Conservation (phyloP, 1,140 invertebrate species). For the Holotrichia oblita region DNA sequence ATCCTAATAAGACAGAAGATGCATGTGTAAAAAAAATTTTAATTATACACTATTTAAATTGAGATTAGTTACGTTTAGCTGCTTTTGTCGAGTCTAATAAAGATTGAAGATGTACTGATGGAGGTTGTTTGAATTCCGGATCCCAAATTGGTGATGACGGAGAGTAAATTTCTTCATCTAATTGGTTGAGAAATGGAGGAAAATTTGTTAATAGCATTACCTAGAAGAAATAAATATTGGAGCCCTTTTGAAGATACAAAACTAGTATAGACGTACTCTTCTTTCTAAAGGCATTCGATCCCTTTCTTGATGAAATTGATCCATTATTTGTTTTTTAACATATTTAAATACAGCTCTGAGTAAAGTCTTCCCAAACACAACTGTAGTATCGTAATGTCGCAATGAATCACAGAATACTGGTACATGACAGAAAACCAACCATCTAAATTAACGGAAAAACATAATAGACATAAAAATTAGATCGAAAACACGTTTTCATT, state of each 20-base stretch:
- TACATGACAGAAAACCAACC: conserved; percentile 95
- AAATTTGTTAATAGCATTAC: conserved; percentile 70
- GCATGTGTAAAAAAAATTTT: background rate
- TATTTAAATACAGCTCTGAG: conserved; percentile 88
- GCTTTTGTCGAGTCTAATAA: conserved; percentile 53
- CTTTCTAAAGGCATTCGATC: conserved; percentile 91
- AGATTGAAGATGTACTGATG: conserved; percentile 70
- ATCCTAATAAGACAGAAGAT: conserved; percentile 5
- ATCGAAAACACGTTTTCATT: conserved; percentile 35
- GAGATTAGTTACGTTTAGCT: conserved; percentile 36
- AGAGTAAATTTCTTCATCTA: conserved; percentile 89
- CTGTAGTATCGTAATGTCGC: conserved; percentile 86
- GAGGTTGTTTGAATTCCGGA: conserved; percentile 81
- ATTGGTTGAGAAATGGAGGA: conserved; percentile 82
- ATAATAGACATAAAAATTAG: background rate
- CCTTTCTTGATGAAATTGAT: conserved; percentile 87
- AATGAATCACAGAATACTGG: conserved; percentile 95
- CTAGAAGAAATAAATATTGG: conserved; percentile 47
- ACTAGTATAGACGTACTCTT: conserved; percentile 62
- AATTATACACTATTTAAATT: too few species aligned
- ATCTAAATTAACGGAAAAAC: conserved; percentile 66
- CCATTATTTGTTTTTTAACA: conserved; percentile 88
- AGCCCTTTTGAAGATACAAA: background rate
- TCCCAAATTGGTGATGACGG: conserved; percentile 93
- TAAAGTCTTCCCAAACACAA: conserved; percentile 89